Evolutionary conservation across 2,113 vertebrate species (phyloP).

Genomic region (Sarotherodon lohbergeri): DNA sequence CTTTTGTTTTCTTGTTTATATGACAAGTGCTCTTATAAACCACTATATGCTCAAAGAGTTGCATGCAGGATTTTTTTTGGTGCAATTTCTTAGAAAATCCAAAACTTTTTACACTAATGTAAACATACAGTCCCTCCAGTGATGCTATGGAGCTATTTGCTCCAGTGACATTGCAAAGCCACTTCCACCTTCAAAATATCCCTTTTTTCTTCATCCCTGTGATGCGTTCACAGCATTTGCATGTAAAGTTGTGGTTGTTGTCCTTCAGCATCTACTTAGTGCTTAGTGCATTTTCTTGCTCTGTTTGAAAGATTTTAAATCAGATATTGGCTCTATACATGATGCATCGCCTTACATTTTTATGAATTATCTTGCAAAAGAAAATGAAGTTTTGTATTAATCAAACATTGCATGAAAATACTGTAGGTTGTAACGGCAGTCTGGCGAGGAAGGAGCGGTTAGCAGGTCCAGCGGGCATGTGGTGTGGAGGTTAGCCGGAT

Average conservation of each 20-base stretch:
- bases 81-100: background rate
- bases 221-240: background rate
- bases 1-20: background rate
- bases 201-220: background rate
- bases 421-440: background rate
- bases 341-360: fast-evolving
- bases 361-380: background rate
- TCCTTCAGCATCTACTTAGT: background rate
- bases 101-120: background rate
- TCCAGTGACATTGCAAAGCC: background rate
- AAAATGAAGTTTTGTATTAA: background rate
- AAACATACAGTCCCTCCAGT: fast-evolving
- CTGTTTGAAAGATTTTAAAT: background rate
- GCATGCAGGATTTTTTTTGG: background rate
- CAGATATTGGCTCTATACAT: background rate
- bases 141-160: background rate
- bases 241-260: background rate
- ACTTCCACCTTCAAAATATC: background rate
- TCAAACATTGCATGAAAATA: background rate
- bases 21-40: background rate
- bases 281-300: background rate
- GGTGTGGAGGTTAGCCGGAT: fast-evolving
- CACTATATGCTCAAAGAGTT: background rate
- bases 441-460: fast-evolving
- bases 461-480: background rate